phyloP scores from a whole-genome alignment of 1,140 invertebrate genomes.

The Ephestia elutella region DNA sequence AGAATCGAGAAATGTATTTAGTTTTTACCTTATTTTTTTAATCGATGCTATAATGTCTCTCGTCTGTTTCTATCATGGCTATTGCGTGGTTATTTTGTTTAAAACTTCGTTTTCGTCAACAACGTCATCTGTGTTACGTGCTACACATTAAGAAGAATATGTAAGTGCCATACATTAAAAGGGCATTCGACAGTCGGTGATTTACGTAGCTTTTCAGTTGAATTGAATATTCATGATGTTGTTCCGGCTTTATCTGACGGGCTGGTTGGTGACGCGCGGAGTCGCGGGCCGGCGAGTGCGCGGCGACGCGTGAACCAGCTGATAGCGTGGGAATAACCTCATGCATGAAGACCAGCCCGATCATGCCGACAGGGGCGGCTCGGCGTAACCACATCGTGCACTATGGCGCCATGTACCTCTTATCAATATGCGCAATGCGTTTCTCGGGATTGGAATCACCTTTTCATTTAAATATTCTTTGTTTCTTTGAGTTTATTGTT shows the following conservation, averaged over 20 bases:
- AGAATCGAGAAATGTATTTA: too few relatives aligned
- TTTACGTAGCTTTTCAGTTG: background rate
- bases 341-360: conserved; percentile 23
- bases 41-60: too few relatives aligned
- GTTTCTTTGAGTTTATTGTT: background rate
- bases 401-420: conserved; percentile 21
- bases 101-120: too few relatives aligned
- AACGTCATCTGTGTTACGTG: too few relatives aligned
- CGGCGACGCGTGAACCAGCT: conserved; percentile 58
- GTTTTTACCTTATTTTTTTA: too few relatives aligned
- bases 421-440: background rate
- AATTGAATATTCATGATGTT: conserved; percentile 19
- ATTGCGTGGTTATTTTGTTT: too few relatives aligned
- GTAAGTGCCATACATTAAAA: too few relatives aligned
- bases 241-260: conserved; percentile 16
- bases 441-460: background rate
- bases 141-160: too few relatives aligned
- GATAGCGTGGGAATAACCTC: conserved; percentile 60
- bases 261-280: conserved; percentile 16
- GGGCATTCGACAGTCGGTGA: background rate
- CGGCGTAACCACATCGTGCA: conserved; percentile 15
- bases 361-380: background rate
- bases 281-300: conserved; percentile 37
- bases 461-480: background rate
- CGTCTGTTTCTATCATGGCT: too few relatives aligned